Conservation (phyloP, 2,888 invertebrate species). For the Phoenoteleia sp. region DNA sequence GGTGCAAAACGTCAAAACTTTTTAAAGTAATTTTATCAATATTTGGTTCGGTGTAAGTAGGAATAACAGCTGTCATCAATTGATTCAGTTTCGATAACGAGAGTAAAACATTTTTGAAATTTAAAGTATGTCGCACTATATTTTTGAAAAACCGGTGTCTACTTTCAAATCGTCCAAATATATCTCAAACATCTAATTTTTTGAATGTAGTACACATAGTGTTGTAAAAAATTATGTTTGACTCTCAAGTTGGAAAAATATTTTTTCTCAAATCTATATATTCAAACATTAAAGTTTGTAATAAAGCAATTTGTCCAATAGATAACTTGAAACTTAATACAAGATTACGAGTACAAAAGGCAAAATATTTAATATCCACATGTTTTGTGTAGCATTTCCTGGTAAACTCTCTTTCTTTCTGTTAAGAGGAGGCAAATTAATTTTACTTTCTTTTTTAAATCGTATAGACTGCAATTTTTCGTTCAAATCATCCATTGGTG, state of each 20-base stretch:
- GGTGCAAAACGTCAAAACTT: neutral
- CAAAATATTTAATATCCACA: slow-evolving; percentile 18
- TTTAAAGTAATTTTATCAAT: slow-evolving; percentile 2
- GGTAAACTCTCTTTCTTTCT: neutral
- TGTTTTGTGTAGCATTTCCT: slow-evolving; percentile 66
- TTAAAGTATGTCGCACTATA: slow-evolving; percentile 55
- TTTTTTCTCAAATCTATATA: slow-evolving; percentile 60
- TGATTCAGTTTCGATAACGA: slow-evolving; percentile 58
- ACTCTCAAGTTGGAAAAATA: slow-evolving; percentile 69
- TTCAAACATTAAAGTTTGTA: slow-evolving; percentile 46
- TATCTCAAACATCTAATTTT: slow-evolving; percentile 70
- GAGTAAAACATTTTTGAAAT: slow-evolving; percentile 73
- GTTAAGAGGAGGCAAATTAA: neutral
- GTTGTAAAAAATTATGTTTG: slow-evolving; percentile 73
- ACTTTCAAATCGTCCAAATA: slow-evolving; percentile 74
- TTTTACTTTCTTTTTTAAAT: slow-evolving; percentile 11
- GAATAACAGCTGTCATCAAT: slow-evolving; percentile 16
- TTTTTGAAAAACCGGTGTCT: slow-evolving; percentile 75
- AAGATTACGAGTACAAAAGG: slow-evolving; percentile 16
- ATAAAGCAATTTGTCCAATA: slow-evolving; percentile 50
- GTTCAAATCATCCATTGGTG: slow-evolving; percentile 2
- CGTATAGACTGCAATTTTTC: neutral
- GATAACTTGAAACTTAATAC: slow-evolving; percentile 63
- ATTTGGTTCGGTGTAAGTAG: slow-evolving; percentile 33
- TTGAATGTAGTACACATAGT: slow-evolving; percentile 63